phyloP scores from a whole-genome alignment of 2,797 vertebrate genomes.

The Scleropages formosus region DNA sequence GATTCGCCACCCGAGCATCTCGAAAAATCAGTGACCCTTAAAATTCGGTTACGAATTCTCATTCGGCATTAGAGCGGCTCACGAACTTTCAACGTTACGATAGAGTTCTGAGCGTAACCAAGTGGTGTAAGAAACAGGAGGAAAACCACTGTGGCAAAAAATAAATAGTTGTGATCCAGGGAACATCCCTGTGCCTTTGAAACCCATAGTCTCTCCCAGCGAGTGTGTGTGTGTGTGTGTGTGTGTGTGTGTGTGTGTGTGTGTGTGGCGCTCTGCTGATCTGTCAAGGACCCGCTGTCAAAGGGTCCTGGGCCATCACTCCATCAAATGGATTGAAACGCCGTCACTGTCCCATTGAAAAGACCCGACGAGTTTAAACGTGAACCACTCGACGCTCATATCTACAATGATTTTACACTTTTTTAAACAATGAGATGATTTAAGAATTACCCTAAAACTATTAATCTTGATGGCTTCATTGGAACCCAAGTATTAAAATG shows the following conservation, averaged over 20 bases:
- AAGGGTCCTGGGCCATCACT: neutral
- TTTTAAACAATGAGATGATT: neutral
- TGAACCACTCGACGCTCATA: neutral
- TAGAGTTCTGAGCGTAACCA: neutral
- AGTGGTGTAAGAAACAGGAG: too few relatives aligned
- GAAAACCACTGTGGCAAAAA: too few relatives aligned
- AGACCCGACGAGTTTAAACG: neutral
- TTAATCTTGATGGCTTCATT: neutral
- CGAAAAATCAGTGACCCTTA: too few relatives aligned
- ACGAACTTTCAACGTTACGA: neutral
- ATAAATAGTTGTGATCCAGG: neutral
- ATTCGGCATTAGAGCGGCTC: too few relatives aligned
- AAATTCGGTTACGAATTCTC: too few relatives aligned
- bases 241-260: too few relatives aligned
- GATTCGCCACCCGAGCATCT: neutral
- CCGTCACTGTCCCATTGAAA: neutral
- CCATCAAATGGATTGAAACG: neutral
- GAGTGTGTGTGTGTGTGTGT: too few relatives aligned
- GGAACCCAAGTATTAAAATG: neutral
- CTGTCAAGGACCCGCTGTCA: neutral
- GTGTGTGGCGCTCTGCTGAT: too few relatives aligned
- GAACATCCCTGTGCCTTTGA: neutral
- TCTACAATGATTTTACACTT: neutral
- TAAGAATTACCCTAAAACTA: conserved; percentile 9
- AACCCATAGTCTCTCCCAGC: neutral